Evolutionary conservation across 2,113 vertebrate genomes (phyloP).

Genomic region (Aspidoscelis tigris): DNA sequence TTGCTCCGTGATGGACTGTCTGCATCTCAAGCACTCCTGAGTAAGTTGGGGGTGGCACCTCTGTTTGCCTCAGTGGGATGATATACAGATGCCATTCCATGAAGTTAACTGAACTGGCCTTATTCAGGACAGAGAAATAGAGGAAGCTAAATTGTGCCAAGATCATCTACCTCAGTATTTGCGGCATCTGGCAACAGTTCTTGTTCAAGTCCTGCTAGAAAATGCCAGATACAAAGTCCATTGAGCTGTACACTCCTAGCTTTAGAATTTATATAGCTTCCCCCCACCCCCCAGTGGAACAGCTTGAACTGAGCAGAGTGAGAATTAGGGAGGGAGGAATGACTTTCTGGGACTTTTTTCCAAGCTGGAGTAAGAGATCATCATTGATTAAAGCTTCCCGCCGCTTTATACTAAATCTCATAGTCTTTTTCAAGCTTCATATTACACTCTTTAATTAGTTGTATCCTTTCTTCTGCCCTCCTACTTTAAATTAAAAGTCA

Average conservation of each 20-base stretch:
- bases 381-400: constrained; percentile 56
- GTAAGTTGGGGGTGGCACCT: too few relatives aligned
- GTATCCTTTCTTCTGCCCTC: constrained; percentile 53
- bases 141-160: too few relatives aligned
- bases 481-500: constrained; percentile 64
- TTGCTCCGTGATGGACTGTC: too few relatives aligned
- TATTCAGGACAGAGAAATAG: too few relatives aligned
- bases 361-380: constrained; percentile 6
- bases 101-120: too few relatives aligned
- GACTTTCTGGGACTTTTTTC: constrained; percentile 20
- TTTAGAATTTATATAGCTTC: constrained; percentile 29
- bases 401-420: neutral
- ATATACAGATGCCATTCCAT: too few relatives aligned
- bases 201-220: too few relatives aligned
- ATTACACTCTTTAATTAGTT: constrained; percentile 54
- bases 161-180: too few relatives aligned
- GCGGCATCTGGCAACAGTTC: too few relatives aligned
- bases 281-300: neutral
- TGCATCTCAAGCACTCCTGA: too few relatives aligned
- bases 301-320: neutral
- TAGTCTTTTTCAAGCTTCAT: constrained; percentile 32
- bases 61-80: too few relatives aligned
- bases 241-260: neutral
- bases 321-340: neutral
- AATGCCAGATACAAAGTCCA: neutral